Evolutionary conservation across 2,797 vertebrate species (phyloP).

Genomic region (Coracias cyanogaster): DNA sequence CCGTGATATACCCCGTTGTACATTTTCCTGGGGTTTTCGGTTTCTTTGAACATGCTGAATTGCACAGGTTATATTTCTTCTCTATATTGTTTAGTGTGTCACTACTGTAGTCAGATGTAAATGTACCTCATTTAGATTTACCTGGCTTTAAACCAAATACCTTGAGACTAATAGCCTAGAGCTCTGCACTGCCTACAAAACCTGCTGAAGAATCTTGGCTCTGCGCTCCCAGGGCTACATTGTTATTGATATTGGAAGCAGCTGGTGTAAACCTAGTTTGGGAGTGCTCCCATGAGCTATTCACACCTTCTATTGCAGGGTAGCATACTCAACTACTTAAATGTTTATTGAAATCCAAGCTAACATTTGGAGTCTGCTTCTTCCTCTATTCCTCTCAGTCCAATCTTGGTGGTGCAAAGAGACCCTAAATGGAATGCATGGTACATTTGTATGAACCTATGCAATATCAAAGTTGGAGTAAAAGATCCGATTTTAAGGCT

Average conservation of each 20-base stretch:
- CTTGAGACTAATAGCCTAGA: background rate
- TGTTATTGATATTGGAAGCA: background rate
- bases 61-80: background rate
- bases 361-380: background rate
- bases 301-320: background rate
- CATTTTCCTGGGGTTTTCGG: background rate
- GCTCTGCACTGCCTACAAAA: background rate
- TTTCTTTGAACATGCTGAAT: background rate
- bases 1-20: background rate
- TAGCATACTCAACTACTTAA: background rate
- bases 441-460: background rate
- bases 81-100: background rate
- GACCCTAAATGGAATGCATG: rapidly evolving
- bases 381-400: background rate
- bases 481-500: background rate
- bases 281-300: background rate
- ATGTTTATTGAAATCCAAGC: background rate
- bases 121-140: background rate
- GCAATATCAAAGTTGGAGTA: background rate
- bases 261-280: background rate
- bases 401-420: background rate
- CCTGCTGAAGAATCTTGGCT: background rate
- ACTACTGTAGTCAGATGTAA: background rate
- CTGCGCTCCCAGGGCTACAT: rapidly evolving
- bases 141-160: background rate